Evolutionary conservation across 2,797 vertebrate genomes (phyloP).

Genomic region (Lagodon rhomboides): DNA sequence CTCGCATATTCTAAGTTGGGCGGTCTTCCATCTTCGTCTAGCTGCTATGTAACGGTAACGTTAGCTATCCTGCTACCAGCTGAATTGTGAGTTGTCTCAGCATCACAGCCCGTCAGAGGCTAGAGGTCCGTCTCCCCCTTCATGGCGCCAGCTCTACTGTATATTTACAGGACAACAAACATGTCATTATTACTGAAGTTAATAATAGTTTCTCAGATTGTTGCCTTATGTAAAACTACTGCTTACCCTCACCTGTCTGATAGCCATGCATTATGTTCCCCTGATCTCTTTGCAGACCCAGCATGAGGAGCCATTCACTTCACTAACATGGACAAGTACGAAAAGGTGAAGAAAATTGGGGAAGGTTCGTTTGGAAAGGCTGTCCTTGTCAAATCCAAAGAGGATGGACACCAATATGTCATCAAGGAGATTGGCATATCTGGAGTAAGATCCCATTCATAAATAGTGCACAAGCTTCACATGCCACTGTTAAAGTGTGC

Average conservation of each 20-base stretch:
- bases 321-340: slow-evolving; percentile 95
- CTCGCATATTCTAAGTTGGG: background rate
- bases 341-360: slow-evolving; percentile 94
- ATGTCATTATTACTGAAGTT: background rate
- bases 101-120: slow-evolving; percentile 37
- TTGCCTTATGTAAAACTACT: background rate
- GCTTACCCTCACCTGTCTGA: background rate
- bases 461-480: background rate
- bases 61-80: slow-evolving; percentile 56
- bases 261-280: background rate
- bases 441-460: slow-evolving; percentile 83
- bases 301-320: slow-evolving; percentile 71
- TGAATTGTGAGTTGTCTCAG: slow-evolving; percentile 38
- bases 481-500: background rate
- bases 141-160: background rate
- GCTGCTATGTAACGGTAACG: slow-evolving; percentile 18
- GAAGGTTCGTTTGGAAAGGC: slow-evolving; percentile 99
- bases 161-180: background rate
- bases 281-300: slow-evolving; percentile 57
- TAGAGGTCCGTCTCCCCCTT: background rate
- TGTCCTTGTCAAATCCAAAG: slow-evolving; percentile 93
- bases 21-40: background rate
- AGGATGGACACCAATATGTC: slow-evolving; percentile 93
- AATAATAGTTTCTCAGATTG: background rate
- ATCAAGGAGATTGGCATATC: slow-evolving; percentile 99